phyloP scores from a whole-genome alignment of 2,888 invertebrate species.

The Acronicta alni region DNA sequence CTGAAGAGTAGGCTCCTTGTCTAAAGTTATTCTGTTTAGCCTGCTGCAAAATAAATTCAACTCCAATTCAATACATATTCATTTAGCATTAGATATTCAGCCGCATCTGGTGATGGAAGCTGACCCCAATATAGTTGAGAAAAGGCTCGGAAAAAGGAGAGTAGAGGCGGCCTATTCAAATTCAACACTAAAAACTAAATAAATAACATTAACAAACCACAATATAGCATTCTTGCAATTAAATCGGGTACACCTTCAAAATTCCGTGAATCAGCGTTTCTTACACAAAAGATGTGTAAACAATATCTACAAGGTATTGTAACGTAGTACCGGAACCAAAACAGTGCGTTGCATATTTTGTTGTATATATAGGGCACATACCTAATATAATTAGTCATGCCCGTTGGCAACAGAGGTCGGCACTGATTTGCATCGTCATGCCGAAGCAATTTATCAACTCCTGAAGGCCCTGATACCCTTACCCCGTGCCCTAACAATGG shows the following conservation, averaged over 20 bases:
- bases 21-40: too few species aligned
- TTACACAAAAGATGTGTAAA: slow-evolving; percentile 29
- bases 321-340: slow-evolving; percentile 22
- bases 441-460: slow-evolving; percentile 75
- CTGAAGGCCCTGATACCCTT: slow-evolving; percentile 62
- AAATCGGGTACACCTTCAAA: slow-evolving; percentile 22
- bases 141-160: too few species aligned
- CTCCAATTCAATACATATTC: too few species aligned
- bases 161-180: too few species aligned
- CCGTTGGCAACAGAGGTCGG: slow-evolving; percentile 39
- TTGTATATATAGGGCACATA: slow-evolving; percentile 6
- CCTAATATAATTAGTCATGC: slow-evolving; percentile 43
- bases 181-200: too few species aligned
- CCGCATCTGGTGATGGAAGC: too few species aligned
- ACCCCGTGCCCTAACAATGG: slow-evolving; percentile 73
- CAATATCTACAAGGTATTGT: slow-evolving; percentile 34
- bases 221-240: slow-evolving; percentile 5
- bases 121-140: too few species aligned
- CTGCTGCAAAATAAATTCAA: too few species aligned
- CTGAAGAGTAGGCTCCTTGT: too few species aligned
- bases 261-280: slow-evolving; percentile 29
- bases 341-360: slow-evolving; percentile 31
- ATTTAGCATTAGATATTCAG: too few species aligned
- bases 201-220: background rate
- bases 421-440: slow-evolving; percentile 77